These are phyloP conservation scores for Podotricha telesiphe DNA, from an alignment of 2,888 invertebrate species.

Conservation along the genomic window DNA sequence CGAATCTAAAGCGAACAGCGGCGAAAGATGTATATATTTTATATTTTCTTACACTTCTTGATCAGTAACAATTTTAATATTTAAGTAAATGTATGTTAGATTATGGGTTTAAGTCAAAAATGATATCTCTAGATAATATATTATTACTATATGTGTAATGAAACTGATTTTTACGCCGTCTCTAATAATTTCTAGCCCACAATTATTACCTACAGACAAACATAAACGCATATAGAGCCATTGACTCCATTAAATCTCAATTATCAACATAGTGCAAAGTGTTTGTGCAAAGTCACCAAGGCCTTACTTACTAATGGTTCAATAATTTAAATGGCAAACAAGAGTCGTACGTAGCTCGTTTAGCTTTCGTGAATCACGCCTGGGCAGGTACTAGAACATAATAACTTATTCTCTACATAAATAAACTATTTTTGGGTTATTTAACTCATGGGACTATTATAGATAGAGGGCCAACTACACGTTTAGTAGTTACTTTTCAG, in stretches of 20 bases:
- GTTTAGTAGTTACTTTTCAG: not conserved
- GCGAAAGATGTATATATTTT: too few relatives aligned
- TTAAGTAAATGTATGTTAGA: too few relatives aligned
- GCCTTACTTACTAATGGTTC: slow-evolving; percentile 12
- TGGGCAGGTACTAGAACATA: not conserved
- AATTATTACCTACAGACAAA: not conserved
- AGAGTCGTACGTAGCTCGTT: slow-evolving; percentile 7
- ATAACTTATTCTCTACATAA: slow-evolving; percentile 10
- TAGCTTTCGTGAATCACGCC: slow-evolving; percentile 3
- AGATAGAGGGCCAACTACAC: not conserved
- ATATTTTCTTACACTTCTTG: too few relatives aligned
- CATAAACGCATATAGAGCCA: slow-evolving; percentile 1
- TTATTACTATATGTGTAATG: too few relatives aligned
- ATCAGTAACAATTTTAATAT: too few relatives aligned
- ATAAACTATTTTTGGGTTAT: not conserved
- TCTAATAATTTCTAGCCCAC: not conserved
- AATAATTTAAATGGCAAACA: slow-evolving; percentile 18
- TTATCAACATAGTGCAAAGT: slow-evolving; percentile 15
- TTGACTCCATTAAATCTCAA: slow-evolving; percentile 23
- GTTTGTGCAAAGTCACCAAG: slow-evolving; percentile 17
- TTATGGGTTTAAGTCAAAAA: too few relatives aligned
- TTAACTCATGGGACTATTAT: not conserved
- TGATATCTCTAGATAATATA: too few relatives aligned
- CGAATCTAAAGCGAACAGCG: not conserved
- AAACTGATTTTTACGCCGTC: too few relatives aligned